phyloP scores from a whole-genome alignment of 1,140 invertebrate genomes.

The Hypsibius dujardini region DNA sequence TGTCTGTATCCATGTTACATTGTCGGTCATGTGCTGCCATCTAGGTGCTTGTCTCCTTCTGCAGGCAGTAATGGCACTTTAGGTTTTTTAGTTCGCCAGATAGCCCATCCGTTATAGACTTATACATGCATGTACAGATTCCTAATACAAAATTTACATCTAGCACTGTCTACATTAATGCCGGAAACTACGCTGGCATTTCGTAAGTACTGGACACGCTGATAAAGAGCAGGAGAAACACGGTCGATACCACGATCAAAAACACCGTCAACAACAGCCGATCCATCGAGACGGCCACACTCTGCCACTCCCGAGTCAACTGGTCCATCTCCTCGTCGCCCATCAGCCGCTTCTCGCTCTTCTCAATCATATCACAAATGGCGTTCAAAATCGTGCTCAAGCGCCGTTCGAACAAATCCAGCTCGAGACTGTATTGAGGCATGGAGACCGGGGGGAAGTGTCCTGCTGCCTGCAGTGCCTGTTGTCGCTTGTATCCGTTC shows the following conservation, averaged over 20 bases:
- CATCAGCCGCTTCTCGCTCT: not conserved
- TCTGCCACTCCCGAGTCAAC: not conserved
- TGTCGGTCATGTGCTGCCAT: no score
- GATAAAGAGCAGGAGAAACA: not conserved
- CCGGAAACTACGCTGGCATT: no score
- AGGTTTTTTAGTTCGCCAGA: no score
- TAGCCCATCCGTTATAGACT: no score
- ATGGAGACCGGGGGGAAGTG: not conserved
- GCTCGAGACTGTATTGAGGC: not conserved
- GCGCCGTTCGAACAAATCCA: slow-evolving; percentile 1
- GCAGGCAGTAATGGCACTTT: no score
- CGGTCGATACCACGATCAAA: not conserved
- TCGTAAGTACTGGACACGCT: no score
- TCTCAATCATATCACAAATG: slow-evolving; percentile 14
- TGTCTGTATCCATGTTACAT: no score
- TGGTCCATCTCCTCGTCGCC: not conserved
- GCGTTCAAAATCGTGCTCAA: not conserved
- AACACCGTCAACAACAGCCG: not conserved
- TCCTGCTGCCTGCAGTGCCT: not conserved
- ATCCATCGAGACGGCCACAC: not conserved
- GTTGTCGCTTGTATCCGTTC: not conserved
- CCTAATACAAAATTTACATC: no score
- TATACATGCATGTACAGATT: no score
- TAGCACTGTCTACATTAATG: no score
- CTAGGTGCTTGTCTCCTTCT: no score